Evolutionary conservation across 2,888 invertebrate genomes (phyloP).

Genomic region (Bimastos eiseni): DNA sequence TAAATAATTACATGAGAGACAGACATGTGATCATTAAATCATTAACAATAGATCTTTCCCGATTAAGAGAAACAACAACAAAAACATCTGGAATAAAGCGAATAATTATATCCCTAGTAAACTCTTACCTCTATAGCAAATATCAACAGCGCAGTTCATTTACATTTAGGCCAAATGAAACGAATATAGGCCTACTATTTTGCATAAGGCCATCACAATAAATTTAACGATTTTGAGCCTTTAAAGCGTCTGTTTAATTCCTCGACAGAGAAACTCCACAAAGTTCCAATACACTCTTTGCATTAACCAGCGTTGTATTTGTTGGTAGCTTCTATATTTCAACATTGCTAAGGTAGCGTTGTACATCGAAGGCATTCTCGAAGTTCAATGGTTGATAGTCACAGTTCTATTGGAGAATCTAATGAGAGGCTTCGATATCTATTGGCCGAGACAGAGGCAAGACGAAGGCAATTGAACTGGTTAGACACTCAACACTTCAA

Average conservation of each 20-base stretch:
- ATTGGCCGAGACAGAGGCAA: not conserved
- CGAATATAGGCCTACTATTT: too few relatives aligned
- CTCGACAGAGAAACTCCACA: not conserved
- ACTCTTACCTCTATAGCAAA: not conserved
- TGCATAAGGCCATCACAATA: not conserved
- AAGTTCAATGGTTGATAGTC: not conserved
- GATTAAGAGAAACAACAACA: conserved; percentile 7
- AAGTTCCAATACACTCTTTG: not conserved
- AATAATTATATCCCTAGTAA: not conserved
- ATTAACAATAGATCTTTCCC: not conserved
- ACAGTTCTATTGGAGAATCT: not conserved
- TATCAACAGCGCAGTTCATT: not conserved
- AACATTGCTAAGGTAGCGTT: not conserved
- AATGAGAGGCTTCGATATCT: not conserved
- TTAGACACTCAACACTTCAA: not conserved
- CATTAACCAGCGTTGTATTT: not conserved
- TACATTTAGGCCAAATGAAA: not conserved
- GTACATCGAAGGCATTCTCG: not conserved
- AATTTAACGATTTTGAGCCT: not conserved
- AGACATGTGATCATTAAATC: not conserved
- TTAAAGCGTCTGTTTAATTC: not conserved
- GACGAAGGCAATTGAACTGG: not conserved
- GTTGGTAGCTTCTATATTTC: not conserved
- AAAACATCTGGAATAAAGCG: not conserved
- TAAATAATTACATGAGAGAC: not conserved